Base-by-base conservation (phyloP, 2,888 invertebrate species). In the Agrochola lychnidis region DNA sequence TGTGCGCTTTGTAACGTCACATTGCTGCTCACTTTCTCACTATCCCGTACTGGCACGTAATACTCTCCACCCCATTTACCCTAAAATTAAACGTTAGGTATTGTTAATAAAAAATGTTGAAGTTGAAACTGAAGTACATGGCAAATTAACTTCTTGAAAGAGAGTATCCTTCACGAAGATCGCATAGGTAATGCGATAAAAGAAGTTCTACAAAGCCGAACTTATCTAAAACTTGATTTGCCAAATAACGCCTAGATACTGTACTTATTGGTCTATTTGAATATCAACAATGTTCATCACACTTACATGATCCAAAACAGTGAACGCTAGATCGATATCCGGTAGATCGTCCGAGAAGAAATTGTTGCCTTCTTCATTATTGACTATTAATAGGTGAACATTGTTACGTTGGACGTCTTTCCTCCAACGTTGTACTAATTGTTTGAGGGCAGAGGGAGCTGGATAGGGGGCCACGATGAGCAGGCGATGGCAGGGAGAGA, bases 291-390 rank as follows among this genome's bases (percentile, higher is more conserved):
- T 62, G 2, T 36, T n/a, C n/a, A n/a, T 48, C 2, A 73, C 40
- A 86, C 92, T 89, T 85, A 93, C 93, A 71, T 92, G 82, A 67
- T 89, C 77, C 3, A 92, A 72, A n/a, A 92, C 85, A 56, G 89
- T 92, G 67, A 87, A 90, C 1, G 90, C 90, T 48, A 94, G 83
- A 79, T 92, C 88, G 30, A 91, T 77, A 57, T 91, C 87, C 0
- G 93, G 91, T n/a, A 93, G 67, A 68, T 92, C 83, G 48, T 89
- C 89, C 42, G 91, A 70, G 45, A 72, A 76, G 76, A 89, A 86
- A 36, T 90, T 88, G 40, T 87, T 87, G 2, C 79, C 82, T 48
- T 89, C 82, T 69, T 89, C 89, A 64, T 91, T 86, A 40, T 91
- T 92, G 14, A 91, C 81, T 85, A 90, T 90, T n/a, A 93, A 73